A percentile compares a stretch with the other conserved stretches of the same genome.
These are phyloP conservation scores for Cynopterus brachyotis DNA, from an alignment of 2,113 vertebrate genomes.

Conservation along the genomic window DNA sequence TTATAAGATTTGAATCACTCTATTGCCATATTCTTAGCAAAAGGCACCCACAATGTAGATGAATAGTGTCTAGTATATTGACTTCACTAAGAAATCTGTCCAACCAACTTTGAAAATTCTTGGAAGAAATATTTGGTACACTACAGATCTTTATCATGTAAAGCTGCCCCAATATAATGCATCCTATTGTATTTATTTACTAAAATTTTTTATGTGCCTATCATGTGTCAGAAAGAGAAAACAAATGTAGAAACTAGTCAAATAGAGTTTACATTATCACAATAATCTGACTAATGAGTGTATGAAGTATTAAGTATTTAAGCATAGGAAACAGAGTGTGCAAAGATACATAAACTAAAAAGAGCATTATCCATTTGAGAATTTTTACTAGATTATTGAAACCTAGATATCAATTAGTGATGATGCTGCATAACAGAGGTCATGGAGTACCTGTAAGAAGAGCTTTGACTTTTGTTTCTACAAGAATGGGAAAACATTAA, in stretches of 20 bases:
- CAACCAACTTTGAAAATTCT: neutral
- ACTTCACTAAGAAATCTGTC: neutral
- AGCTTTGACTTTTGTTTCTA: neutral
- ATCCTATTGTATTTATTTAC: neutral
- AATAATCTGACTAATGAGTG: neutral
- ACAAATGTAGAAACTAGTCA: neutral
- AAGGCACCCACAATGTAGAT: neutral
- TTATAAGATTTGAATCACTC: neutral
- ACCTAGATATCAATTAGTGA: neutral
- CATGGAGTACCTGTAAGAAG: neutral
- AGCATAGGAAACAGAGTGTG: neutral
- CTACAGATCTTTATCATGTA: neutral
- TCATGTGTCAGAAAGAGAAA: neutral
- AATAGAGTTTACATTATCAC: neutral
- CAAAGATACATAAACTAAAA: neutral
- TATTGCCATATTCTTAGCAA: neutral
- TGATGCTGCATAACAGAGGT: neutral
- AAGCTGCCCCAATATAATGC: neutral
- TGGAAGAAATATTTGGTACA: neutral
- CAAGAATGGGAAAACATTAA: neutral
- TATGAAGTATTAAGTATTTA: neutral
- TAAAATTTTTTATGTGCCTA: neutral
- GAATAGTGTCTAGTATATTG: neutral
- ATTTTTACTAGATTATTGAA: neutral
- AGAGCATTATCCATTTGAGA: neutral